Percentiles rank a stretch among this genome's conserved stretches.
Conservation (phyloP, 2,888 invertebrate species). For the Osedax frankpressi region DNA sequence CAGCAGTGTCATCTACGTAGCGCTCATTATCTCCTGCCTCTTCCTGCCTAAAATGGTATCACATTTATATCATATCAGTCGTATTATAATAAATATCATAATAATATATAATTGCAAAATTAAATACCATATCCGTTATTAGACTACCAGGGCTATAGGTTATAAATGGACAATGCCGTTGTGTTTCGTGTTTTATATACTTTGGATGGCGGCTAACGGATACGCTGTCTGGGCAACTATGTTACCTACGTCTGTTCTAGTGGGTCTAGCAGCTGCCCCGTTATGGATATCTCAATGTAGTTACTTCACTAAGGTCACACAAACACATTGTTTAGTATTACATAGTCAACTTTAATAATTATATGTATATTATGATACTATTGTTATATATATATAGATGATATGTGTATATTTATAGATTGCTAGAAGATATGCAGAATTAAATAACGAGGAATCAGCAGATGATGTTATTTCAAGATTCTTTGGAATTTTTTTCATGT, state of each 20-base stretch:
- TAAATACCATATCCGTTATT: too few relatives aligned
- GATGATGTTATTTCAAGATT: slow-evolving; percentile 87
- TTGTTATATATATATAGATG: too few relatives aligned
- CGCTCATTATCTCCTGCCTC: slow-evolving; percentile 83
- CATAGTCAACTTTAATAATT: too few relatives aligned
- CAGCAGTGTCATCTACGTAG: slow-evolving; percentile 76
- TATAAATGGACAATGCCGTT: slow-evolving; percentile 80
- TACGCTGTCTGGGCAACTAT: slow-evolving; percentile 57
- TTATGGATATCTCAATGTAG: slow-evolving; percentile 98
- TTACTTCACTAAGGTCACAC: slow-evolving; percentile 59
- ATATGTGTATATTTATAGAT: too few relatives aligned
- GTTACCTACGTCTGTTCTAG: slow-evolving; percentile 65
- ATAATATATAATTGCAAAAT: too few relatives aligned
- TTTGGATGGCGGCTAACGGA: slow-evolving; percentile 86
- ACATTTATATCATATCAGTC: too few relatives aligned
- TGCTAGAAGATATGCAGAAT: slow-evolving; percentile 60
- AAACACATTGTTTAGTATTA: too few relatives aligned
- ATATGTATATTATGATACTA: too few relatives aligned
- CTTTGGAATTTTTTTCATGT: slow-evolving; percentile 96
- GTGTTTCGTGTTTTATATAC: slow-evolving; percentile 81
- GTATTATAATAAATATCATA: too few relatives aligned
- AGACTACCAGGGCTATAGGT: not conserved
- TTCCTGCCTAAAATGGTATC: slow-evolving; percentile 54
- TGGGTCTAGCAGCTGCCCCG: slow-evolving; percentile 86
- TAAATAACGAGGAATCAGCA: slow-evolving; percentile 57